Percentiles rank a stretch among this genome's conserved stretches.
phyloP scores from a whole-genome alignment of 2,113 vertebrate species.

The Sialia sialis region DNA sequence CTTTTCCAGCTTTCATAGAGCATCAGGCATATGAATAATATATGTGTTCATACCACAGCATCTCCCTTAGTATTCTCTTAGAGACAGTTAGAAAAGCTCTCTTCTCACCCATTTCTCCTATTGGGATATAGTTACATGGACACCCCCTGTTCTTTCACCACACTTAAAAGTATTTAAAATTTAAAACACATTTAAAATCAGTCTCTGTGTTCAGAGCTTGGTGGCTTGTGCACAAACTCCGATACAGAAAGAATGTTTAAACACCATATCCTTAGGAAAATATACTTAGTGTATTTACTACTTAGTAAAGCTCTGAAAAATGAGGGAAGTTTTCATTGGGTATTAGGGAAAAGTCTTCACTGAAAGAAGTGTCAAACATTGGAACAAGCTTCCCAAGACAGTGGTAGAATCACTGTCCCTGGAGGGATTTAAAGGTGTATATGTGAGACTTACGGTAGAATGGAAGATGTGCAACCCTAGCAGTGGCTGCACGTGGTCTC shows the following conservation, averaged over 20 bases:
- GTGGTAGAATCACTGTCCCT: not conserved
- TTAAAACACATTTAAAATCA: not conserved
- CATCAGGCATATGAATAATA: constrained; percentile 26
- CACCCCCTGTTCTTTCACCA: not conserved
- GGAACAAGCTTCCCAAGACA: not conserved
- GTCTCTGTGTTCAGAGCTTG: not conserved
- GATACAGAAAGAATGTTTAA: not conserved
- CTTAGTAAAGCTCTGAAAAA: not conserved
- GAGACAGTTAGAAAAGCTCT: not conserved
- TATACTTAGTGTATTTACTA: not conserved
- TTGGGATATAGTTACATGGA: not conserved
- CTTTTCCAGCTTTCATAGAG: not conserved
- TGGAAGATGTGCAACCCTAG: not conserved
- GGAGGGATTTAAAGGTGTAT: not conserved
- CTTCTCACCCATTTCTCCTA: not conserved
- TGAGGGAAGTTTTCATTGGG: not conserved
- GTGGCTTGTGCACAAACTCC: not conserved
- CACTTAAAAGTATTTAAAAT: too few relatives aligned
- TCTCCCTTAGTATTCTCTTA: not conserved
- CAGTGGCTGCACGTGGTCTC: not conserved
- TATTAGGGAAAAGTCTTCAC: not conserved
- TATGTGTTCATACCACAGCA: not conserved
- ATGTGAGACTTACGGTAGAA: not conserved
- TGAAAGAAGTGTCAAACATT: not conserved
- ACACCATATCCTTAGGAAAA: not conserved